phyloP scores from a whole-genome alignment of 2,797 vertebrate species.

The Oryzias sinensis region DNA sequence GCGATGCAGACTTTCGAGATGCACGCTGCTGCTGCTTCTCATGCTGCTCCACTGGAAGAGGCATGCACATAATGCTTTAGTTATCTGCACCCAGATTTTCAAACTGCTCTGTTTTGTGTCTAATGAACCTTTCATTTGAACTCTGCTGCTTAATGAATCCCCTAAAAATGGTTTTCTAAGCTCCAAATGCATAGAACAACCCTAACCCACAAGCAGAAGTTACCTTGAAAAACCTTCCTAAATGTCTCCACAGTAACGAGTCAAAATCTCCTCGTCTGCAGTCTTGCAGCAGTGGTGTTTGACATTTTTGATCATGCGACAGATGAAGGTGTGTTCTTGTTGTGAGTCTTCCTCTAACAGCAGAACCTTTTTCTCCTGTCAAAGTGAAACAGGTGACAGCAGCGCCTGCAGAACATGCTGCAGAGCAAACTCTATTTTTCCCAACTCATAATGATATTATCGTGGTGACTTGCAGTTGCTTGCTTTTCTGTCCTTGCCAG shows the following conservation, averaged over 20 bases:
- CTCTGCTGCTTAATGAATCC: no score
- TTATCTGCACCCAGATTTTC: neutral
- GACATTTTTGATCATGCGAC: neutral
- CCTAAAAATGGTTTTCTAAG: no score
- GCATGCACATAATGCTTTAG: neutral
- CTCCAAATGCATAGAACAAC: no score
- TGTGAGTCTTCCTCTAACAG: slow-evolving; percentile 8
- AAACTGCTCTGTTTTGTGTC: neutral
- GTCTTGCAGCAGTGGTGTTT: no score
- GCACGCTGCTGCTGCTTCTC: neutral
- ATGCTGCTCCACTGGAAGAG: neutral
- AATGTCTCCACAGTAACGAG: no score
- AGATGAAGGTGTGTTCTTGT: slow-evolving; percentile 1
- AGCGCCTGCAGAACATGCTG: slow-evolving; percentile 20
- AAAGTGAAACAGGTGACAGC: slow-evolving; percentile 69
- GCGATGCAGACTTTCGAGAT: slow-evolving; percentile 28
- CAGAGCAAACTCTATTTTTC: neutral
- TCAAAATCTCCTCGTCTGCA: no score
- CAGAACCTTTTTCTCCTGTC: slow-evolving; percentile 41
- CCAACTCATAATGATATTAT: slow-evolving; percentile 17
- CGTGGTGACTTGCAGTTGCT: neutral
- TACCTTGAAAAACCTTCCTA: no score
- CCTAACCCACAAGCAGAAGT: no score
- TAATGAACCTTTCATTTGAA: no score
- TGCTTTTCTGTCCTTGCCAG: slow-evolving; percentile 4